Percentiles rank a stretch among this genome's conserved stretches.
phyloP scores from a whole-genome alignment of 2,888 invertebrate genomes.

The Rhagonycha fulva region DNA sequence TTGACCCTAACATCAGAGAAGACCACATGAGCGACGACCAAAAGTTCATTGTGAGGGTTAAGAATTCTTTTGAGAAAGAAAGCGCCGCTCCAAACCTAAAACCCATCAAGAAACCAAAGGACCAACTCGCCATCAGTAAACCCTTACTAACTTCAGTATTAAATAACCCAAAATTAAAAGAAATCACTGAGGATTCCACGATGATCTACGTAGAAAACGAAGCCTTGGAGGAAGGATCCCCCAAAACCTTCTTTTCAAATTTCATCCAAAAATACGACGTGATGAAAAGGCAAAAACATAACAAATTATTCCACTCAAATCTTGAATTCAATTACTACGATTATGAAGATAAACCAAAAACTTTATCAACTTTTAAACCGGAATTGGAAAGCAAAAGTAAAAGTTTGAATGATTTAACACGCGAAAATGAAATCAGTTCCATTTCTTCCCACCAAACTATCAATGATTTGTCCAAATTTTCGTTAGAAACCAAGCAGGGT shows the following conservation, averaged over 20 bases:
- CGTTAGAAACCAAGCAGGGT: background rate
- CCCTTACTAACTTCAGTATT: conserved; percentile 49
- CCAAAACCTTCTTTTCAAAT: background rate
- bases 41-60: conserved; percentile 45
- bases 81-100: conserved; percentile 34
- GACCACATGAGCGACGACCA: conserved; percentile 47
- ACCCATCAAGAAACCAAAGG: conserved; percentile 46
- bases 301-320: conserved; percentile 23
- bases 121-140: conserved; percentile 49
- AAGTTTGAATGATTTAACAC: conserved; percentile 38
- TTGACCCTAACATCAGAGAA: conserved; percentile 45
- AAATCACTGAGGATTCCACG: conserved; percentile 43
- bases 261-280: conserved; percentile 8
- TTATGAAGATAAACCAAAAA: conserved; percentile 4
- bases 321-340: conserved; percentile 27
- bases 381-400: conserved; percentile 35
- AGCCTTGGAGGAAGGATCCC: background rate
- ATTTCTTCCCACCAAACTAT: background rate
- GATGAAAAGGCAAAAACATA: conserved; percentile 6
- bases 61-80: conserved; percentile 45
- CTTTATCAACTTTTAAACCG: conserved; percentile 11
- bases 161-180: conserved; percentile 46
- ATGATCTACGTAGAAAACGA: conserved; percentile 40
- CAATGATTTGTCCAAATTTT: background rate
- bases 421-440: background rate